Conservation (phyloP, 23 tunicate species). For the Clavelina lepadiformis region DNA sequence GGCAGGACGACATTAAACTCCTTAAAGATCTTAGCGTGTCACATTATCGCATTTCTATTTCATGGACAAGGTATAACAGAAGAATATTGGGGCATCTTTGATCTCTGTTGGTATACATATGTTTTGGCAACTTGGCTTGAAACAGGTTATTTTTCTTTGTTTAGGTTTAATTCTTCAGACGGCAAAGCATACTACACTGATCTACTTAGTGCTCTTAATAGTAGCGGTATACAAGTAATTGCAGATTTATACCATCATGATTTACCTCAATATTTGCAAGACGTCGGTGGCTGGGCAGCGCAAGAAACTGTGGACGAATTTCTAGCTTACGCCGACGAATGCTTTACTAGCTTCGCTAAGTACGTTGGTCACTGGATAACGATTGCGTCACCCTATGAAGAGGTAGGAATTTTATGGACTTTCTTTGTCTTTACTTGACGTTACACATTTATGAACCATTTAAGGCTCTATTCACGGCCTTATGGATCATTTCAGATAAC, state of each 20-base stretch:
- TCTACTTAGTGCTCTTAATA: slow-evolving; percentile 25
- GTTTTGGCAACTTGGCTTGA: not conserved
- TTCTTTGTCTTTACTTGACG: not conserved
- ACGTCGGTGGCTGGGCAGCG: slow-evolving; percentile 38
- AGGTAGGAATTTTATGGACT: slow-evolving; percentile 15
- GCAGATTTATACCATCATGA: slow-evolving; percentile 59
- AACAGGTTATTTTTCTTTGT: not conserved
- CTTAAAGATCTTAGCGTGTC: slow-evolving; percentile 8
- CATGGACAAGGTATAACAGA: slow-evolving; percentile 49
- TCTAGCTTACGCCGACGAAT: slow-evolving; percentile 9
- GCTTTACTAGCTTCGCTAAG: slow-evolving; percentile 12
- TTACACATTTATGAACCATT: not conserved
- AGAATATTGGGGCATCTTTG: no score
- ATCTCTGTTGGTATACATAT: not conserved
- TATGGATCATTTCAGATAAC: slow-evolving; percentile 9
- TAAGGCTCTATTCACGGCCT: not conserved
- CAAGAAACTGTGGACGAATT: slow-evolving; percentile 20
- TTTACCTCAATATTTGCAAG: slow-evolving; percentile 4
- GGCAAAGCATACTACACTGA: slow-evolving; percentile 17
- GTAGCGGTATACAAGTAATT: slow-evolving; percentile 23
- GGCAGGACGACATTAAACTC: slow-evolving; percentile 3
- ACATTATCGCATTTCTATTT: slow-evolving; percentile 40
- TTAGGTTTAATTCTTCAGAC: not conserved
- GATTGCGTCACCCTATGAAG: slow-evolving; percentile 44
- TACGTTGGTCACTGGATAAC: slow-evolving; percentile 41